These are phyloP conservation scores for Stratiomys singularior DNA, from an alignment of 2,888 invertebrate genomes.

Conservation along the genomic window DNA sequence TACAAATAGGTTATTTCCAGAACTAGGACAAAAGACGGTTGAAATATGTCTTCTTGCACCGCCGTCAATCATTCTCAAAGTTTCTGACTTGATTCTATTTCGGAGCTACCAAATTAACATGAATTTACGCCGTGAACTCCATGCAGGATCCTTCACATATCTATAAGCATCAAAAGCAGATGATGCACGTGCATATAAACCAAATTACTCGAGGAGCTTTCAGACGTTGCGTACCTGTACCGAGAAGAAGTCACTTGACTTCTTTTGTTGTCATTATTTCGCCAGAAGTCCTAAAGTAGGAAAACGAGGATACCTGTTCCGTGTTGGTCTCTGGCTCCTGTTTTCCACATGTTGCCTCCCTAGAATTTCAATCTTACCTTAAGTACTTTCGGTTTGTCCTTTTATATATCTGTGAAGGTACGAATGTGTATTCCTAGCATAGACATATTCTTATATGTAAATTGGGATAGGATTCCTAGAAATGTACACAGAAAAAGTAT, in stretches of 20 bases:
- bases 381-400: not conserved
- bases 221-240: not conserved
- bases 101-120: too few species aligned
- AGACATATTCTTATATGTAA: not conserved
- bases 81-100: not conserved
- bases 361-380: not conserved
- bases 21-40: too few species aligned
- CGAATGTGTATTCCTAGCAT: not conserved
- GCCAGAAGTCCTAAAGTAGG: not conserved
- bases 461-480: not conserved
- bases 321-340: too few species aligned
- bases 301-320: not conserved
- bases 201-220: constrained; percentile 11
- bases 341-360: not conserved
- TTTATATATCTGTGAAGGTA: not conserved
- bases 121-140: too few species aligned
- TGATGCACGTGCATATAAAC: not conserved
- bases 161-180: constrained; percentile 13
- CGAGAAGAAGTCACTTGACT: constrained; percentile 21
- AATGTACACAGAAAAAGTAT: not conserved
- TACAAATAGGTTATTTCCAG: too few species aligned
- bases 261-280: not conserved
- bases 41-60: too few species aligned
- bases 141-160: not conserved
- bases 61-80: too few species aligned